A percentile compares a stretch with the other conserved stretches of the same genome.
Conservation (phyloP, 2,888 invertebrate genomes). For the Oxyscelio sp. region DNA sequence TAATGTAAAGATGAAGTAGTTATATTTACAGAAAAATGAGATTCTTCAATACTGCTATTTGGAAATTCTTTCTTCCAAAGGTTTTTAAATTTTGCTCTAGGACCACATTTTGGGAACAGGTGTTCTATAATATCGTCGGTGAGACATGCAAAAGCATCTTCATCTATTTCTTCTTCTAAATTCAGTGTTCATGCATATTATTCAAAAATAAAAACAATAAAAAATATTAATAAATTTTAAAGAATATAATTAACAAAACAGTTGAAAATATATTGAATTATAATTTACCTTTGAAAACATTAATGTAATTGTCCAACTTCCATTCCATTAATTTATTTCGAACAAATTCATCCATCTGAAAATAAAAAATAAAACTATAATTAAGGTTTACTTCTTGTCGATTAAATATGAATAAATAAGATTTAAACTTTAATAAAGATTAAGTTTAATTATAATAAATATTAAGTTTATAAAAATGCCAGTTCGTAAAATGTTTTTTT, state of each 20-base stretch:
- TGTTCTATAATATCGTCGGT: slow-evolving; percentile 6
- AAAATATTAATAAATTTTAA: slow-evolving; percentile 4
- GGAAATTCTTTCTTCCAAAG: slow-evolving; percentile 2
- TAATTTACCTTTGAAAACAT: slow-evolving; percentile 8
- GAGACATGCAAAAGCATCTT: slow-evolving; percentile 2
- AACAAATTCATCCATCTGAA: slow-evolving; percentile 8
- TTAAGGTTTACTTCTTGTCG: neutral
- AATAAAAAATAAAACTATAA: neutral
- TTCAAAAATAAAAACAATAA: neutral
- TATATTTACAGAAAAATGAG: slow-evolving; percentile 10
- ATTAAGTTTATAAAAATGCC: too few relatives aligned
- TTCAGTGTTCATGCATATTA: neutral
- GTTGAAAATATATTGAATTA: neutral
- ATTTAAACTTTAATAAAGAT: too few relatives aligned
- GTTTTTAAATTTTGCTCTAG: slow-evolving; percentile 11
- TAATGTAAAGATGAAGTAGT: neutral
- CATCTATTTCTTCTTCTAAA: slow-evolving; percentile 12
- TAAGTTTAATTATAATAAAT: too few relatives aligned
- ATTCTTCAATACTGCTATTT: neutral
- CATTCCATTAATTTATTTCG: neutral
- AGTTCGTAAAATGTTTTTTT: too few relatives aligned
- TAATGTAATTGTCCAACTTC: neutral
- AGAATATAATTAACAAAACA: slow-evolving; percentile 1
- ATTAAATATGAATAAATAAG: too few relatives aligned
- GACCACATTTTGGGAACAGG: slow-evolving; percentile 8